Base-by-base conservation (phyloP, 2,797 vertebrate species). In the Manis javanica region DNA sequence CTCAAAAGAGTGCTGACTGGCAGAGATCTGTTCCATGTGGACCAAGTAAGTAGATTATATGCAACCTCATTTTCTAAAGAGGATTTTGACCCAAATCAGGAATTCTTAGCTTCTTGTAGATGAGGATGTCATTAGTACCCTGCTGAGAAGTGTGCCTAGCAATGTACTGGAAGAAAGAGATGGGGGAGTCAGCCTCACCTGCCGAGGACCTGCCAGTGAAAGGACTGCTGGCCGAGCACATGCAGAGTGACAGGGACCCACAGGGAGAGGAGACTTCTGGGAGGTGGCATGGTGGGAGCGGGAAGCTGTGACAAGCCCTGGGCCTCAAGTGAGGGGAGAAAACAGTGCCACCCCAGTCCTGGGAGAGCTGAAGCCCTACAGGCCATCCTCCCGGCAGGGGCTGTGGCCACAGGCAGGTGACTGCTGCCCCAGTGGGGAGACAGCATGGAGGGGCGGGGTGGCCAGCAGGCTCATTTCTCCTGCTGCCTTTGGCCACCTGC, bases 1-100 rank as follows among this genome's bases (percentile, higher is more conserved):
- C 12, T 95, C 81, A 42, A 31, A 12, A 64, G 3, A 85, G 34
- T 26, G 53, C 29, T 72, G 26, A 93, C 23, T 42, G 42, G 7
- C 39, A 23, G 31, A 19, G 31, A 77, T 57, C 42, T 78, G 18
- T 21, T 79, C 42, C 23, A 39, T 71, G 51, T 53, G 23, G 53
- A 68, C 51, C 74, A 78, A 89, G 61, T 66, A 93, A 96, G 53
- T n/a, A 68, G 34, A 90, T 96, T 87, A 95, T n/a, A 23, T 29
- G 61, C 51, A 94, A 96, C 97, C 34, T 96, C 57, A 79, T 88
- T 95, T 95, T 85, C 82, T 95, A 64, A 94, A 91, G 39, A 85
- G 31, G 69, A 92, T 97, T 92, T 96, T 78, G 82, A 88, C 23
- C 63, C 55, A 92, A 97, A 86, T 90, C 72, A 79, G 53, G 88